Conservation (phyloP, 37 sponge, comb jelly and placozoan species). For the Tethya wilhelma region DNA sequence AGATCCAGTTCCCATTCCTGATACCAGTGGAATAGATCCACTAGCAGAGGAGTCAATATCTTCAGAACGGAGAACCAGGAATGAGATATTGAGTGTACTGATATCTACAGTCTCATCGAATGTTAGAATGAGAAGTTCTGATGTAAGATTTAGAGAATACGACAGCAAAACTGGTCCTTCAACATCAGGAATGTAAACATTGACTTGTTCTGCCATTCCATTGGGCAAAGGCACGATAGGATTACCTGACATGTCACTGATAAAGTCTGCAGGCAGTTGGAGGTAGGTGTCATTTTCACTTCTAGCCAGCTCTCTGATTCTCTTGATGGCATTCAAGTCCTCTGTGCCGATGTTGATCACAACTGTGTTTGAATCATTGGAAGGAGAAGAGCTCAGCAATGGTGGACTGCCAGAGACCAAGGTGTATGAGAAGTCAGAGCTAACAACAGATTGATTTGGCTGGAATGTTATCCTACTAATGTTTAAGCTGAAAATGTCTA, state of each 20-base stretch:
- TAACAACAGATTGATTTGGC: slow-evolving; percentile 8
- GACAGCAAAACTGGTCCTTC: slow-evolving; percentile 54
- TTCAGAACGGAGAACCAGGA: slow-evolving; percentile 52
- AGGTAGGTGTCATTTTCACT: slow-evolving; percentile 59
- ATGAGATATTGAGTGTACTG: slow-evolving; percentile 61
- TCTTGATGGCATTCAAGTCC: slow-evolving; percentile 87
- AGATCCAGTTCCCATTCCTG: slow-evolving; percentile 10
- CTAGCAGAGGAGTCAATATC: not conserved
- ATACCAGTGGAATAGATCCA: not conserved
- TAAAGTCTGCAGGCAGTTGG: slow-evolving; percentile 32
- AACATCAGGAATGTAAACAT: slow-evolving; percentile 53
- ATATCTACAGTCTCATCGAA: slow-evolving; percentile 92
- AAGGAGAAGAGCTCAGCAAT: slow-evolving; percentile 31
- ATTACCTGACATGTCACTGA: slow-evolving; percentile 77
- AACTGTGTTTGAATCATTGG: slow-evolving; percentile 51
- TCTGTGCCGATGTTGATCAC: slow-evolving; percentile 54
- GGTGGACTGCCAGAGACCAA: slow-evolving; percentile 49
- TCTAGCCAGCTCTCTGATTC: slow-evolving; percentile 64
- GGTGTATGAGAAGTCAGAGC: slow-evolving; percentile 28
- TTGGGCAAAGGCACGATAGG: slow-evolving; percentile 53
- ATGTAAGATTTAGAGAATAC: slow-evolving; percentile 83
- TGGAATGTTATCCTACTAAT: slow-evolving; percentile 72
- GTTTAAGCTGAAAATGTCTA: slow-evolving; percentile 72
- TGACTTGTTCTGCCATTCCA: slow-evolving; percentile 33
- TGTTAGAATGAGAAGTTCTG: slow-evolving; percentile 75